A percentile compares a stretch with the other conserved stretches of the same genome.
These are phyloP conservation scores for Zygothrica quintamaculata DNA, from an alignment of 2,888 invertebrate species.

Conservation along the genomic window DNA sequence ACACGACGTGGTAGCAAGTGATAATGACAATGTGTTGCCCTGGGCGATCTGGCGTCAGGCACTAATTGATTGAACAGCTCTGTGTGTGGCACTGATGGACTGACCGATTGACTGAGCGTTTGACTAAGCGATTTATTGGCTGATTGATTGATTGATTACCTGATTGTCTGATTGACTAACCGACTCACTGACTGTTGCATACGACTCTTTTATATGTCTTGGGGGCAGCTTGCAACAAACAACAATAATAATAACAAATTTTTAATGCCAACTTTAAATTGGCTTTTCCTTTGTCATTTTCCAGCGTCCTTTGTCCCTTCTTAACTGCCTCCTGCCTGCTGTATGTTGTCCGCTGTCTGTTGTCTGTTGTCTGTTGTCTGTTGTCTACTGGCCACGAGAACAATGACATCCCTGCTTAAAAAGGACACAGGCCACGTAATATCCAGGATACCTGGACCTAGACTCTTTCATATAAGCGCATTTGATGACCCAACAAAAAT, in stretches of 20 bases:
- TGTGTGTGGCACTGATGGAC: conserved; percentile 54
- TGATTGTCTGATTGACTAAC: not conserved
- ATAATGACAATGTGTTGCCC: conserved; percentile 44
- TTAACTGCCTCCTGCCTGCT: no score
- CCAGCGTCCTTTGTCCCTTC: not conserved
- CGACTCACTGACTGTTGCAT: not conserved
- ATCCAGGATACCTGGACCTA: not conserved
- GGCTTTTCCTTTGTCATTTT: not conserved
- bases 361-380: no score
- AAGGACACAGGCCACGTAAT: no score
- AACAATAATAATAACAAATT: no score
- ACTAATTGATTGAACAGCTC: conserved; percentile 66
- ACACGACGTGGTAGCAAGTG: conserved; percentile 19
- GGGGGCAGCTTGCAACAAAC: no score
- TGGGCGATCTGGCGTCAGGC: conserved; percentile 19
- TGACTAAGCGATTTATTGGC: conserved; percentile 12
- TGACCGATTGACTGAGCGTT: conserved; percentile 32
- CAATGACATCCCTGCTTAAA: no score
- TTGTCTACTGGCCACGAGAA: no score
- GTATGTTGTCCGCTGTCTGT: no score
- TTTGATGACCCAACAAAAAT: not conserved
- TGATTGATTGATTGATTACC: not conserved
- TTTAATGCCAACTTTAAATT: no score
- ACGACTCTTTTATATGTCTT: no score
- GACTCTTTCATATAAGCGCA: not conserved